Conservation (phyloP, 2,888 invertebrate species). For the Callyntrura sp. region DNA sequence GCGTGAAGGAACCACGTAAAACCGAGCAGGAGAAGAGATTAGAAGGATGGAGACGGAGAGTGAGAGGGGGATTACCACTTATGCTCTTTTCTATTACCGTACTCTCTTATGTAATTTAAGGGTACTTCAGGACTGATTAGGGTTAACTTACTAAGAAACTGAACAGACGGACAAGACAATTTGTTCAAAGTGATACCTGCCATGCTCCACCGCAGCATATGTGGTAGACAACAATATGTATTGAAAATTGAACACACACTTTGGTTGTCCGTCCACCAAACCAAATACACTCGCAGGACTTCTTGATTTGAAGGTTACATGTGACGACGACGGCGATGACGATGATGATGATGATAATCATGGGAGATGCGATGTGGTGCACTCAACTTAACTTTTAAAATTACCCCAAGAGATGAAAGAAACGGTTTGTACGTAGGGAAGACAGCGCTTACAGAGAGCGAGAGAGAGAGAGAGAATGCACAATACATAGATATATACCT, state of each 20-base stretch:
- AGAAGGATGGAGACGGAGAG: background rate
- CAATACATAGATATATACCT: background rate
- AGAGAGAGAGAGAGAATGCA: background rate
- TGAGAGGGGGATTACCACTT: constrained; percentile 33
- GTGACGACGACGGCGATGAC: too few species aligned
- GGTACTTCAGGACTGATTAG: constrained; percentile 67
- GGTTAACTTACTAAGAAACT: constrained; percentile 41
- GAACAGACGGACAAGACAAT: constrained; percentile 32
- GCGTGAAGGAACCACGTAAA: constrained; percentile 33
- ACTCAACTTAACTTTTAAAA: constrained; percentile 59
- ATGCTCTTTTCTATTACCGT: constrained; percentile 11
- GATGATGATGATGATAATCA: constrained; percentile 19
- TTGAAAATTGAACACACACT: constrained; percentile 38
- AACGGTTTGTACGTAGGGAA: background rate
- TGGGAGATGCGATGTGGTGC: constrained; percentile 17
- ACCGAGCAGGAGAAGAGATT: background rate
- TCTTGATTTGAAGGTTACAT: constrained; percentile 70
- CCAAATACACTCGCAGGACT: constrained; percentile 25
- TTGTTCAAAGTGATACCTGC: constrained; percentile 22
- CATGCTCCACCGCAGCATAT: background rate
- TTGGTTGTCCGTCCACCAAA: background rate
- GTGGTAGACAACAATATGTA: background rate
- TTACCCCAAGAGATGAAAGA: constrained; percentile 22
- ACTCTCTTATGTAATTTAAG: constrained; percentile 58
- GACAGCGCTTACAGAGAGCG: too few species aligned